Conservation (phyloP, 2,797 vertebrate species). For the Chloroceryle inda region DNA sequence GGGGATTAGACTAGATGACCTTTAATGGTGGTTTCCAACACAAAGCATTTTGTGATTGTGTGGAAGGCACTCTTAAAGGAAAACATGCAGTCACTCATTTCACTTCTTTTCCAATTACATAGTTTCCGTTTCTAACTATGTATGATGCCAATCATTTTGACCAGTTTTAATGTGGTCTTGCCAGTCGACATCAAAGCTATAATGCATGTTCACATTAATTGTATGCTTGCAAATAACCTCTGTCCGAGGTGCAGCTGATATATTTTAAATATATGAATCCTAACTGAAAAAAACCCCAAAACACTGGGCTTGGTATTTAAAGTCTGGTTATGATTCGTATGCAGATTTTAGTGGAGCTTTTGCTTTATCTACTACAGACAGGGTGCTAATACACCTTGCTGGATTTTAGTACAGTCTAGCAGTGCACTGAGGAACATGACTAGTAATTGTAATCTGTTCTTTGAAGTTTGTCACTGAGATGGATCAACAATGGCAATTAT, state of each 20-base stretch:
- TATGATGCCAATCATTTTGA: neutral
- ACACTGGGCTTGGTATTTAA: rapidly evolving
- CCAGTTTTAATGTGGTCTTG: neutral
- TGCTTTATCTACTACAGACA: neutral
- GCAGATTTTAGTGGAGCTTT: neutral
- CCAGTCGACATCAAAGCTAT: neutral
- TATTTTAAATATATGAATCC: neutral
- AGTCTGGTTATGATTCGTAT: neutral
- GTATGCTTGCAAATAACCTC: neutral
- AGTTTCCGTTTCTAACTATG: neutral
- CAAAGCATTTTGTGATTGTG: too few relatives aligned
- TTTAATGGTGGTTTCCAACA: too few relatives aligned
- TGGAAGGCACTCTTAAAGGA: neutral
- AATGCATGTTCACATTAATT: neutral
- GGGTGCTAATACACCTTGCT: neutral
- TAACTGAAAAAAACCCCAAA: neutral
- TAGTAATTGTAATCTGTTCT: neutral
- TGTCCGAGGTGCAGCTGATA: neutral
- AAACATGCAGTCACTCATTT: neutral
- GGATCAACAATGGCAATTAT: neutral
- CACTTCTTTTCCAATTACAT: neutral
- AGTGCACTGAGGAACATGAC: neutral
- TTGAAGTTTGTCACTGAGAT: neutral
- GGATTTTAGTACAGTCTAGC: neutral
- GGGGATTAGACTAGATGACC: too few relatives aligned